phyloP scores from a whole-genome alignment of 2,797 vertebrate genomes.

The Arvicola amphibius region DNA sequence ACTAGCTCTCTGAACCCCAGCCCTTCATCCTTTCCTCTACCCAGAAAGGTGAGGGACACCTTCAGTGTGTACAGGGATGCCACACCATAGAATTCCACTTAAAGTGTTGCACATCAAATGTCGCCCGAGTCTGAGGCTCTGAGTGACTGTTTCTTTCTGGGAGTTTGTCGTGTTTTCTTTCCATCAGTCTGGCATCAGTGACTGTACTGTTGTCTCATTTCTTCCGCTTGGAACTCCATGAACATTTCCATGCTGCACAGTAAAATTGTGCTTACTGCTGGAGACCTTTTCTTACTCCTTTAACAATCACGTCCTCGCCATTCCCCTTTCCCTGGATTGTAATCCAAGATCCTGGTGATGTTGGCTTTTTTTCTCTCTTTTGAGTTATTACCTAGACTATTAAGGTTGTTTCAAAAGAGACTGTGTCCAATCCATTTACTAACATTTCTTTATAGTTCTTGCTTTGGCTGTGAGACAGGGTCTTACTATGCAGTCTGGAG shows the following conservation, averaged over 20 bases:
- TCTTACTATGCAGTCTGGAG: neutral
- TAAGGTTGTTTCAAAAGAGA: neutral
- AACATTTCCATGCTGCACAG: neutral
- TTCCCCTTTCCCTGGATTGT: neutral
- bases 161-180: neutral
- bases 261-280: neutral
- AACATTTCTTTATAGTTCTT: neutral
- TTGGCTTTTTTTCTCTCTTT: neutral
- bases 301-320: neutral
- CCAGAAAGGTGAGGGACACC: neutral
- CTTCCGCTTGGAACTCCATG: constrained; percentile 3
- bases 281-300: neutral
- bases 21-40: neutral
- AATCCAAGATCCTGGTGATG: neutral
- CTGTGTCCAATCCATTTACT: neutral
- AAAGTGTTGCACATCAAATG: neutral
- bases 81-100: neutral
- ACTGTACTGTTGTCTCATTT: neutral
- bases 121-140: neutral
- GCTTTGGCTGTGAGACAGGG: neutral
- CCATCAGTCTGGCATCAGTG: neutral
- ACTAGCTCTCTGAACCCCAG: neutral
- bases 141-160: neutral
- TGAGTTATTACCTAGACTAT: neutral
- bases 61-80: no score